A percentile compares a stretch with the other conserved stretches of the same genome.
Evolutionary conservation across 2,797 vertebrate genomes (phyloP).

Genomic region (Perodicticus potto): DNA sequence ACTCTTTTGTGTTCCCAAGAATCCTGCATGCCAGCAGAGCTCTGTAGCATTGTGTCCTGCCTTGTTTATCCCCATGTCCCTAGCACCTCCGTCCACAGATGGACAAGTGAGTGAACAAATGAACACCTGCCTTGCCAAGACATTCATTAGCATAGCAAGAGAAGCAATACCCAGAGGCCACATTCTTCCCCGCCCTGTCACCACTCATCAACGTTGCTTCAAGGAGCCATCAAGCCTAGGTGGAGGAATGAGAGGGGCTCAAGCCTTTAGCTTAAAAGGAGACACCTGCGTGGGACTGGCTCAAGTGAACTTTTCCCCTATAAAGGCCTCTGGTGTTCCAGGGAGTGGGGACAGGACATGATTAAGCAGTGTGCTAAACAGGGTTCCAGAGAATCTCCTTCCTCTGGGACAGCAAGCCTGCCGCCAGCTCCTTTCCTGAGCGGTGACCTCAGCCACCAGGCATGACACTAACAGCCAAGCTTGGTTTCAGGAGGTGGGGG

Average conservation of each 20-base stretch:
- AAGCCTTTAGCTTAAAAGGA: background rate
- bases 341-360: conserved; percentile 70
- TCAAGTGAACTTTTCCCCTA: background rate
- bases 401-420: conserved; percentile 12
- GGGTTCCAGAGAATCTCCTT: conserved; percentile 64
- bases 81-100: background rate
- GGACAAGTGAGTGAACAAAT: background rate
- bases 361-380: conserved; percentile 48
- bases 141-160: accelerated
- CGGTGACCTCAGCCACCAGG: conserved; percentile 66
- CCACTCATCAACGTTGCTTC: background rate
- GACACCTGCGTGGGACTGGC: background rate
- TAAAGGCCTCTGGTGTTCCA: conserved; percentile 7
- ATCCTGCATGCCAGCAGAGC: accelerated
- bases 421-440: conserved; percentile 58
- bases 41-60: background rate
- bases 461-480: background rate
- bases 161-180: background rate
- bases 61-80: background rate
- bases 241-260: too few species aligned
- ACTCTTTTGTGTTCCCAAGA: background rate
- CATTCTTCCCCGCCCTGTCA: too few species aligned
- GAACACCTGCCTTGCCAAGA: background rate
- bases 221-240: background rate
- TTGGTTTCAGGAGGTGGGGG: background rate